Evolutionary conservation across 2,113 vertebrate species (phyloP).

Genomic region (Dascyllus trimaculatus): DNA sequence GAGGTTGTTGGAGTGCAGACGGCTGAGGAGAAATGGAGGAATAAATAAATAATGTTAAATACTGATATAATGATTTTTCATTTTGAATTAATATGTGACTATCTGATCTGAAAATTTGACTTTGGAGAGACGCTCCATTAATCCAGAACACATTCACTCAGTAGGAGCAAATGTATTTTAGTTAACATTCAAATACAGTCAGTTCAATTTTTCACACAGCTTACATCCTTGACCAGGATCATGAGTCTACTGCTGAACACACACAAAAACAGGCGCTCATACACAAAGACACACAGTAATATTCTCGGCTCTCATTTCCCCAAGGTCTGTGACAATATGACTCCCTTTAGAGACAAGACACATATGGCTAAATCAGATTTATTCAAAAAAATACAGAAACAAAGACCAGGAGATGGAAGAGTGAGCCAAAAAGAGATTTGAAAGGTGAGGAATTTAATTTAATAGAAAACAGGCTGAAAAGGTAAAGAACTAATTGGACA

Average conservation of each 20-base stretch:
- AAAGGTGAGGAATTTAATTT: background rate
- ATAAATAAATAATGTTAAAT: background rate
- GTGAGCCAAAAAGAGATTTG: background rate
- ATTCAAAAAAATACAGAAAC: conserved; percentile 28
- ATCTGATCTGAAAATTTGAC: background rate
- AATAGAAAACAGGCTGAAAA: background rate
- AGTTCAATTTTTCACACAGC: conserved; percentile 1
- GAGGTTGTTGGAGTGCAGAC: conserved; percentile 97
- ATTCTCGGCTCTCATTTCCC: conserved; percentile 55
- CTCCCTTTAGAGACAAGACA: conserved; percentile 40
- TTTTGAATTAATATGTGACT: background rate
- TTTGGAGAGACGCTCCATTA: background rate
- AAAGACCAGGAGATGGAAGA: background rate
- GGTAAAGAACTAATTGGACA: background rate
- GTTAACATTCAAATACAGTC: background rate
- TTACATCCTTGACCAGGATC: conserved; percentile 7
- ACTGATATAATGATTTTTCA: background rate
- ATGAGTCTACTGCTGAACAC: conserved; percentile 1
- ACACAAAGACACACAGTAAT: conserved; percentile 33
- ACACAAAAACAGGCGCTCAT: conserved; percentile 6
- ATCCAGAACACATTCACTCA: background rate
- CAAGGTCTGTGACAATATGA: conserved; percentile 55
- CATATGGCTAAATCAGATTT: conserved; percentile 32
- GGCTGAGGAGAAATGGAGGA: conserved; percentile 78
- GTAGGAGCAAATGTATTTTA: background rate